These are phyloP conservation scores for Spodoptera frugiperda DNA, from an alignment of 1,140 invertebrate genomes.

Conservation along the genomic window DNA sequence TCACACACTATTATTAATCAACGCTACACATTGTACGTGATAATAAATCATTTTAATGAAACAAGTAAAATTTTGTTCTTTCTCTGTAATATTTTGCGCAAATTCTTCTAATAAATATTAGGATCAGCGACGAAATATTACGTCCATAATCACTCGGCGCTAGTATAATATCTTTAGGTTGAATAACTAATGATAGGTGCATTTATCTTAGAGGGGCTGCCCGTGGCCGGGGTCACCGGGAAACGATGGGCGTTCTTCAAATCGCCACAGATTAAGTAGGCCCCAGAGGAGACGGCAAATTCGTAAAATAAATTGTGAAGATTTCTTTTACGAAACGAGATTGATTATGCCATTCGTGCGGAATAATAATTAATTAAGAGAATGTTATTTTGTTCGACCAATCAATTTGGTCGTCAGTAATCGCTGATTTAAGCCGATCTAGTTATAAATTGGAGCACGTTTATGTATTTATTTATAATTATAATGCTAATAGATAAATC, in stretches of 20 bases:
- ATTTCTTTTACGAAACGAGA: constrained; percentile 21
- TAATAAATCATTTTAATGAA: constrained; percentile 38
- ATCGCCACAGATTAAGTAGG: constrained; percentile 21
- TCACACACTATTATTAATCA: constrained; percentile 23
- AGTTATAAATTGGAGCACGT: not conserved
- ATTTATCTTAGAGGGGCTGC: constrained; percentile 46
- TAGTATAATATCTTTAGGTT: constrained; percentile 43
- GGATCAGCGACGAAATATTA: constrained; percentile 42
- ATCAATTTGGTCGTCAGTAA: not conserved
- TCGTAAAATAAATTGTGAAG: constrained; percentile 23
- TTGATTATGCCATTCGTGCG: constrained; percentile 20
- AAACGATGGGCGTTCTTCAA: constrained; percentile 33
- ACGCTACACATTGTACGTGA: constrained; percentile 4
- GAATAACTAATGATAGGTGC: constrained; percentile 45
- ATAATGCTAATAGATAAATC: not conserved
- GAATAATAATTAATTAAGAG: constrained; percentile 19
- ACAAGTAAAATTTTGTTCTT: constrained; percentile 36
- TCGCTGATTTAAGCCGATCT: not conserved
- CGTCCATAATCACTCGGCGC: constrained; percentile 36
- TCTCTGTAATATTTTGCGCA: constrained; percentile 23
- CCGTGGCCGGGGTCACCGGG: constrained; percentile 26
- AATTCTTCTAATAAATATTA: constrained; percentile 42
- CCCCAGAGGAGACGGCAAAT: constrained; percentile 18
- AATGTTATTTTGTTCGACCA: constrained; percentile 7
- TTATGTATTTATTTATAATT: too few species aligned